Conservation (phyloP, 2,797 vertebrate genomes). For the Distichodus sexfasciatus region DNA sequence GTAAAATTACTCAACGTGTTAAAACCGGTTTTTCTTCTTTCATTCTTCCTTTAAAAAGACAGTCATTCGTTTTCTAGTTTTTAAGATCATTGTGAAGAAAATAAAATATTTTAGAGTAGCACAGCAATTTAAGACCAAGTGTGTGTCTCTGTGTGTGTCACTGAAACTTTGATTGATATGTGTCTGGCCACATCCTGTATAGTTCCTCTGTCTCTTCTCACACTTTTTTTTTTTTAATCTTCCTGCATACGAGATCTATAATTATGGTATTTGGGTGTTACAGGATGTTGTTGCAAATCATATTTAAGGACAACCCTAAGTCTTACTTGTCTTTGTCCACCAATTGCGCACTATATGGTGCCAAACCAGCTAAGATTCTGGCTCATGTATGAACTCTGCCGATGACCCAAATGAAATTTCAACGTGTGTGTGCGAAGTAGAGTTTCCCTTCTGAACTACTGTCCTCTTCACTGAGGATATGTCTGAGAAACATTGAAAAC, state of each 20-base stretch:
- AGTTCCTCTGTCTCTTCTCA: not conserved
- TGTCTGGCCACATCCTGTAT: constrained; percentile 22
- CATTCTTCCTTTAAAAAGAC: too few relatives aligned
- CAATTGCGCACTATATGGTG: constrained; percentile 1
- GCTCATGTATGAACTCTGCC: not conserved
- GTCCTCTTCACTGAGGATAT: too few relatives aligned
- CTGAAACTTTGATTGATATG: constrained; percentile 11
- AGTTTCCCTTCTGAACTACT: too few relatives aligned
- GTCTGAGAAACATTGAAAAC: too few relatives aligned
- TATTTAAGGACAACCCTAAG: constrained; percentile 8
- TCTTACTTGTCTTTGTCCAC: not conserved
- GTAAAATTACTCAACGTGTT: too few relatives aligned
- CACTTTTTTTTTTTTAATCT: too few relatives aligned
- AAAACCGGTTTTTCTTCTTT: too few relatives aligned
- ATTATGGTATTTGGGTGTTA: constrained; percentile 16
- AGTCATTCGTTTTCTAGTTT: too few relatives aligned
- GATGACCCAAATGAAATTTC: not conserved
- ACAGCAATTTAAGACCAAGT: too few relatives aligned
- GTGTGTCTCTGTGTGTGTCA: constrained; percentile 9
- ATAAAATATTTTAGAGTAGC: too few relatives aligned
- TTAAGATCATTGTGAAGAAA: too few relatives aligned
- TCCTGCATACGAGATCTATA: constrained; percentile 12
- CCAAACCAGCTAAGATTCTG: not conserved
- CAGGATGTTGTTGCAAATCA: constrained; percentile 12
- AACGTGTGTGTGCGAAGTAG: too few relatives aligned